phyloP scores from a whole-genome alignment of 2,888 invertebrate genomes.

The Lysandra coridon region DNA sequence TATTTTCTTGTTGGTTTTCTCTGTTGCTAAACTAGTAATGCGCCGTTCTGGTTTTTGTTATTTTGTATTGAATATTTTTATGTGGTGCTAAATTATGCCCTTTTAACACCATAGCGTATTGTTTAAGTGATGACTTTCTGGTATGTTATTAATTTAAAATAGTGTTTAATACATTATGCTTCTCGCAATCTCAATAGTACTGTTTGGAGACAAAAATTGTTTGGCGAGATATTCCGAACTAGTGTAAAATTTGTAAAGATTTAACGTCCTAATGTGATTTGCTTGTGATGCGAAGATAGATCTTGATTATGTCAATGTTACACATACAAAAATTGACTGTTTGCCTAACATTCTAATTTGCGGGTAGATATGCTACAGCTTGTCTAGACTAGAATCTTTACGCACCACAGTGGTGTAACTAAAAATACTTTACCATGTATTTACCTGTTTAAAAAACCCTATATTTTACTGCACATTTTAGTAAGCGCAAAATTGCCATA shows the following conservation, averaged over 20 bases:
- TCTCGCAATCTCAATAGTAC: conserved; percentile 32
- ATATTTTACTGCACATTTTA: conserved; percentile 11
- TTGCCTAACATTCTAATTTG: conserved; percentile 10
- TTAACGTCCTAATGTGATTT: conserved; percentile 9
- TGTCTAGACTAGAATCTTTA: not conserved
- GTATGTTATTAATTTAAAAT: conserved; percentile 42
- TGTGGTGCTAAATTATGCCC: conserved; percentile 67
- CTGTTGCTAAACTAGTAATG: conserved; percentile 50
- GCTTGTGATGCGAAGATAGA: conserved; percentile 4
- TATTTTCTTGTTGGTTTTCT: conserved; percentile 45
- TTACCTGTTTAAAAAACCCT: not conserved
- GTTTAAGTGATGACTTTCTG: conserved; percentile 59
- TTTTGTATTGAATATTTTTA: conserved; percentile 61
- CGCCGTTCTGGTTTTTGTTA: conserved; percentile 55
- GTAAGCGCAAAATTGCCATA: not conserved
- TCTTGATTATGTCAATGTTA: conserved; percentile 17
- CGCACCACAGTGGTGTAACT: not conserved
- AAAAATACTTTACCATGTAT: not conserved
- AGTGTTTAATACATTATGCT: conserved; percentile 6
- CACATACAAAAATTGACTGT: not conserved
- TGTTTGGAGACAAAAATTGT: conserved; percentile 11
- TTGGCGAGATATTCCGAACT: conserved; percentile 29
- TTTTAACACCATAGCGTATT: conserved; percentile 66
- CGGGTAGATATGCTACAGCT: conserved; percentile 20
- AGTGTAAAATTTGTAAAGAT: conserved; percentile 23